phyloP scores from a whole-genome alignment of 2,888 invertebrate species.

The Criorhina ranunculi region DNA sequence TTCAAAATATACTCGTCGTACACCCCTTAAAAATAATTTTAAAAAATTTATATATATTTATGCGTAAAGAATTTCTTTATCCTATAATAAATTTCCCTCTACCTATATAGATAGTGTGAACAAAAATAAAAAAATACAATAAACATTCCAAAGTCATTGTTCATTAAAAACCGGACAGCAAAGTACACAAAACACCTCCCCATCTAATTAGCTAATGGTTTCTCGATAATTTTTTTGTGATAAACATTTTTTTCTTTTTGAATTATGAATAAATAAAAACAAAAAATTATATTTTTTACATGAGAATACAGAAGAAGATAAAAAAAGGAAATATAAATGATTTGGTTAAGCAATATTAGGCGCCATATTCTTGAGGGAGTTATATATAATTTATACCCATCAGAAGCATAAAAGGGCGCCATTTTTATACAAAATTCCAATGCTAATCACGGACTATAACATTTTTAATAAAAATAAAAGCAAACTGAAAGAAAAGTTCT shows the following conservation, averaged over 20 bases:
- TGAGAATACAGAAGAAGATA: too few species aligned
- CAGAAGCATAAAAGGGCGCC: not conserved
- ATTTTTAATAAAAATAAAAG: conserved; percentile 14
- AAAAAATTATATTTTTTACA: too few species aligned
- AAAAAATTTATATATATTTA: not conserved
- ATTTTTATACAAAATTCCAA: conserved; percentile 16
- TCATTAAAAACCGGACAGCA: conserved; percentile 11
- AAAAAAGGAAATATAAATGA: too few species aligned
- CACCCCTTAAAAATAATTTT: not conserved
- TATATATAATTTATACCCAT: conserved; percentile 10
- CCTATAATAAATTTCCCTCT: not conserved
- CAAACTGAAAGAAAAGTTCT: not conserved
- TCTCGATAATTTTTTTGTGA: conserved; percentile 11
- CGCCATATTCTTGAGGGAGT: conserved; percentile 12
- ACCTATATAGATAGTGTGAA: conserved; percentile 14
- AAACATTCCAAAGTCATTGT: conserved; percentile 19
- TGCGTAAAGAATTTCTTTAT: not conserved
- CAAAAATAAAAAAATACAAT: conserved; percentile 2
- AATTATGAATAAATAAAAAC: not conserved
- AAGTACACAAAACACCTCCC: not conserved
- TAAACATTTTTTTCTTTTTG: conserved; percentile 5
- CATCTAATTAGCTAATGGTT: conserved; percentile 7
- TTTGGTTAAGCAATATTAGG: not conserved
- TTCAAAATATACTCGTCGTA: conserved; percentile 21
- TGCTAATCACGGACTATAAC: conserved; percentile 23